phyloP scores from a whole-genome alignment of 1,140 invertebrate species.

The Venturia canescens region DNA sequence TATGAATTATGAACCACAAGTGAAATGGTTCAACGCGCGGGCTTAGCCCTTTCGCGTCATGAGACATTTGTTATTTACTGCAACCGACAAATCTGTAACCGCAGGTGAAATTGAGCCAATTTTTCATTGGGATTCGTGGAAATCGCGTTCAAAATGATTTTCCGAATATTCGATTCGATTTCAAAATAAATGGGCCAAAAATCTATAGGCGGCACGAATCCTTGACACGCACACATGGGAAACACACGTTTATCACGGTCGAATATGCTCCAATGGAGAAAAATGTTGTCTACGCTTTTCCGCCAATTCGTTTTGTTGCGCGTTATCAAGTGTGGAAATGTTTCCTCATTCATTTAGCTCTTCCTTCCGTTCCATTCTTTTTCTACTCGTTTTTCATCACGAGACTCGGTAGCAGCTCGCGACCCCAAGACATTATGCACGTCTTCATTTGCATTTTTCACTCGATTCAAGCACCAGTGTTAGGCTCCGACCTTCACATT shows the following conservation, averaged over 20 bases:
- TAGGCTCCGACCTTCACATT: neutral
- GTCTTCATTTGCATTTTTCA: neutral
- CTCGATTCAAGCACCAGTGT: neutral
- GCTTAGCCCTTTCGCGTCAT: conserved; percentile 8
- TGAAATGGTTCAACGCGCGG: conserved; percentile 16
- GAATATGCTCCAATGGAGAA: neutral
- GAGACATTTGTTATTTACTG: conserved; percentile 23
- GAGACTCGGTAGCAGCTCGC: too few species aligned
- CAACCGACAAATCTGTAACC: conserved; percentile 6
- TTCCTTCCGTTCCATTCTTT: neutral
- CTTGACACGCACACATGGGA: neutral
- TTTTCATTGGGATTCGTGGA: neutral
- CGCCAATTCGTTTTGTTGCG: neutral
- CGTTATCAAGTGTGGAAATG: neutral
- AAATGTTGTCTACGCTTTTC: neutral
- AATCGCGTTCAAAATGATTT: neutral
- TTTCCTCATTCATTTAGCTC: neutral
- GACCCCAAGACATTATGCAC: too few species aligned
- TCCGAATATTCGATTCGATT: neutral
- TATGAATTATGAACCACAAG: conserved; percentile 25
- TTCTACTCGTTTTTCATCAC: neutral
- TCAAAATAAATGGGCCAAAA: neutral
- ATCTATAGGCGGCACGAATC: neutral
- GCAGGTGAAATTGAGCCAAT: neutral
- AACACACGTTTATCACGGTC: neutral